A percentile compares a stretch with the other conserved stretches of the same genome.
Conservation (phyloP, 1,140 invertebrate genomes). For the Tenebrio molitor region DNA sequence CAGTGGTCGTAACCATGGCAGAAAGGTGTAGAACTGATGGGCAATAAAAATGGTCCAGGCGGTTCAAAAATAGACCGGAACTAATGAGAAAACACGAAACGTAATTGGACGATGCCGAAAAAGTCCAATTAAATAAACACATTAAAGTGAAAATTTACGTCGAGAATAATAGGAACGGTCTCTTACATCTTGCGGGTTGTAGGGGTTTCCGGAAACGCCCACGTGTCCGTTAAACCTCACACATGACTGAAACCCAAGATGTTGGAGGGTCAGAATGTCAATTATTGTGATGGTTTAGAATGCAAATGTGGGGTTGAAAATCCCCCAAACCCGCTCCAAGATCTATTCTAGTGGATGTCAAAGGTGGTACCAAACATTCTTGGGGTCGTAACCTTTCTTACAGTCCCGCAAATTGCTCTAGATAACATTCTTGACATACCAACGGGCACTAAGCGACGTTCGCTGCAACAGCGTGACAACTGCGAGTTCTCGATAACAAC, state of each 20-base stretch:
- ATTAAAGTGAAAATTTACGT: neutral
- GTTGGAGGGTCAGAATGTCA: slow-evolving; percentile 33
- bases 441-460: neutral
- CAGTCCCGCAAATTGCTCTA: slow-evolving; percentile 27
- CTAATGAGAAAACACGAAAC: neutral
- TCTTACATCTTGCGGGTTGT: no score
- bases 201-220: slow-evolving; percentile 27
- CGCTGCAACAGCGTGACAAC: no score
- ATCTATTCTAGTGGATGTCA: slow-evolving; percentile 29
- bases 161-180: slow-evolving; percentile 2
- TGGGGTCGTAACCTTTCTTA: slow-evolving; percentile 19
- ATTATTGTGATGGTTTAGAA: slow-evolving; percentile 30
- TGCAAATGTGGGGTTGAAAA: slow-evolving; percentile 8
- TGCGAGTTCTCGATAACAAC: no score
- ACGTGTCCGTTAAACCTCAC: slow-evolving; percentile 18
- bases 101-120: neutral
- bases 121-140: neutral
- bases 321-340: neutral
- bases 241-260: slow-evolving; percentile 26
- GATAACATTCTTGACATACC: slow-evolving; percentile 21
- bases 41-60: neutral
- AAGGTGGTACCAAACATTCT: slow-evolving; percentile 23
- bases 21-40: neutral
- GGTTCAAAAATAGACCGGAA: slow-evolving; percentile 4
- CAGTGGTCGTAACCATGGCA: neutral